Evolutionary conservation across 2,888 invertebrate genomes (phyloP), one percentile per base, ranked within the genome.

Genomic region (Nebria salina): DNA sequence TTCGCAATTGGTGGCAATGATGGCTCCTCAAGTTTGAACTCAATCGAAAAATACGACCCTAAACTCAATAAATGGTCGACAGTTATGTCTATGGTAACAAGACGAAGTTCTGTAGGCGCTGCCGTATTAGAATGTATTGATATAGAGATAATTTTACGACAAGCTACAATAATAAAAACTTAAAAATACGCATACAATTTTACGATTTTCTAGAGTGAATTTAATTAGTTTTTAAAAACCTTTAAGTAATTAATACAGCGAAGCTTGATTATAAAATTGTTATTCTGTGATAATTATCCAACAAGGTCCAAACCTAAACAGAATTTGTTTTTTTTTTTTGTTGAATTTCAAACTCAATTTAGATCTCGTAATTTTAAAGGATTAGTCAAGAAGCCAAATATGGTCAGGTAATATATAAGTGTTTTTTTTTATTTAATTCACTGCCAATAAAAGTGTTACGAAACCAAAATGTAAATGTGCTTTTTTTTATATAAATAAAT

Each of bases 1-100:
- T 93, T 92, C 84, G 93, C 94, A 0, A 86, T 94, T 65, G 94
- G 94, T 41, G 94, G 94, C 41, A 94, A 93, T 84, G 94, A 94
- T 85, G 94, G 94, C 26, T 93, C 92, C 81, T 93, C 93, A 3
- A 93, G 93, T 82, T 88, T 94, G 15, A 94, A 93, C 87, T 93
- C 93, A 0, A 92, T 93, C 41, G 94, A 94, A 86, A 90, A 92
- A 83, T 94, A 92, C 85, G 93, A 94, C 85, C 91, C 92, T 2
- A 90, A 91, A 72, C 87, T 90, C 41, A 93, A 94, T 86, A 93
- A 93, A 87, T 94, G 94, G 94, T 89, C 90, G 26, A 89, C 92
- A 76, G 91, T 93, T n/a, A 91, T 92, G 75, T 91, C 93, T 6
- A 94, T 94, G 94, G 90, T 91, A 5, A 90, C 91, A 5, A 88